phyloP scores from a whole-genome alignment of 2,888 invertebrate species.

The Agonopterix arenella region DNA sequence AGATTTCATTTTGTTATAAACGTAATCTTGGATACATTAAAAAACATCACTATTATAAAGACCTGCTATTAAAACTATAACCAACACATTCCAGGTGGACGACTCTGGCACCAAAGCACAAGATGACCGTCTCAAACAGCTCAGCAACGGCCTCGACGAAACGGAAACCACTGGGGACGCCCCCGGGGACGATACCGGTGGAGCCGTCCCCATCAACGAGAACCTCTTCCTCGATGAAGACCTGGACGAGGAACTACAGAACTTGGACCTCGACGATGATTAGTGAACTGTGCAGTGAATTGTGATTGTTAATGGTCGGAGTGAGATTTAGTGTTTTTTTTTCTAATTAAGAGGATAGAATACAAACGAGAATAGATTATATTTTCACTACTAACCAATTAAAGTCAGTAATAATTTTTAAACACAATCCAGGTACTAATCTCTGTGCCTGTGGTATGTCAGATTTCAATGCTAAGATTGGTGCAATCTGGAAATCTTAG shows the following conservation, averaged over 20 bases:
- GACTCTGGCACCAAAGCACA: slow-evolving; percentile 85
- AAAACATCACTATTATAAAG: no score
- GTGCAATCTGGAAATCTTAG: no score
- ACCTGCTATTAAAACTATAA: slow-evolving; percentile 3
- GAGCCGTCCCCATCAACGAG: slow-evolving; percentile 91
- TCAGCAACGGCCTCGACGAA: slow-evolving; percentile 36
- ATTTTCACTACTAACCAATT: no score
- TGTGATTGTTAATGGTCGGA: background rate
- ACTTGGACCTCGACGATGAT: slow-evolving; percentile 85
- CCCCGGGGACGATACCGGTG: slow-evolving; percentile 68
- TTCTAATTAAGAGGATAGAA: no score
- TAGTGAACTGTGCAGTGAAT: slow-evolving; percentile 20
- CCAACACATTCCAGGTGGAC: slow-evolving; percentile 73
- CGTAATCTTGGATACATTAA: no score
- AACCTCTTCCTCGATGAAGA: slow-evolving; percentile 94
- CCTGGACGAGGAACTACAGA: slow-evolving; percentile 89
- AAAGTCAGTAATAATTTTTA: no score
- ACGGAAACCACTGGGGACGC: slow-evolving; percentile 12
- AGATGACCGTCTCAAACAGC: slow-evolving; percentile 78
- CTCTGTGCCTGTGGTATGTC: no score
- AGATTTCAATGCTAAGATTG: no score
- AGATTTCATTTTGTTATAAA: no score
- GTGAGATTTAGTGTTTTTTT: no score
- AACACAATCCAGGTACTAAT: no score
- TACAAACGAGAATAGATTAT: no score